Conservation (phyloP, 2,113 vertebrate species). For the Romanogobio albipinnatus region DNA sequence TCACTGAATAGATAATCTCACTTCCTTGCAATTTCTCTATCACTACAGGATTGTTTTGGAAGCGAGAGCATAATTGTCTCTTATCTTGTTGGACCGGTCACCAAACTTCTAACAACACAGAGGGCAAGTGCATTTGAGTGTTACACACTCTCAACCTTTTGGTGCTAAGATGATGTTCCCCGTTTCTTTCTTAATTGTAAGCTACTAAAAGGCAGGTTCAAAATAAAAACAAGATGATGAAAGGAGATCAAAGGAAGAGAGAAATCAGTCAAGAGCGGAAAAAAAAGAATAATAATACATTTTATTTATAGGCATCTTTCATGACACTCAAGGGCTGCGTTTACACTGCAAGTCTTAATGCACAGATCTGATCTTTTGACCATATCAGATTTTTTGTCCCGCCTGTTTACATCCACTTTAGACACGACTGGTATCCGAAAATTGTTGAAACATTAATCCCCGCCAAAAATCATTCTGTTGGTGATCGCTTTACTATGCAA, state of each 20-base stretch:
- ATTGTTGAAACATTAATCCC: no score
- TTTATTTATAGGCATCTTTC: no score
- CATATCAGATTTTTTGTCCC: no score
- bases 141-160: background rate
- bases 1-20: constrained; percentile 44
- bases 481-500: no score
- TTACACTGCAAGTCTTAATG: no score
- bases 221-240: background rate
- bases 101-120: constrained; percentile 2
- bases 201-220: background rate
- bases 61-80: constrained; percentile 29
- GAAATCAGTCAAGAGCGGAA: background rate
- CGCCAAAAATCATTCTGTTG: no score
- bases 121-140: background rate
- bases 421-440: no score
- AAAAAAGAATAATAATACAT: background rate
- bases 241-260: background rate
- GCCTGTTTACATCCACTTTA: no score
- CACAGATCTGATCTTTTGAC: no score
- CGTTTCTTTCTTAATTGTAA: background rate
- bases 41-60: constrained; percentile 39
- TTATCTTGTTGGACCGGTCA: constrained; percentile 56
- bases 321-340: no score
- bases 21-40: constrained; percentile 10
- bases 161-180: background rate